A percentile compares a stretch with the other conserved stretches of the same genome.
Evolutionary conservation across 2,797 vertebrate species (phyloP).

Genomic region (Hippopotamyrus pictus): DNA sequence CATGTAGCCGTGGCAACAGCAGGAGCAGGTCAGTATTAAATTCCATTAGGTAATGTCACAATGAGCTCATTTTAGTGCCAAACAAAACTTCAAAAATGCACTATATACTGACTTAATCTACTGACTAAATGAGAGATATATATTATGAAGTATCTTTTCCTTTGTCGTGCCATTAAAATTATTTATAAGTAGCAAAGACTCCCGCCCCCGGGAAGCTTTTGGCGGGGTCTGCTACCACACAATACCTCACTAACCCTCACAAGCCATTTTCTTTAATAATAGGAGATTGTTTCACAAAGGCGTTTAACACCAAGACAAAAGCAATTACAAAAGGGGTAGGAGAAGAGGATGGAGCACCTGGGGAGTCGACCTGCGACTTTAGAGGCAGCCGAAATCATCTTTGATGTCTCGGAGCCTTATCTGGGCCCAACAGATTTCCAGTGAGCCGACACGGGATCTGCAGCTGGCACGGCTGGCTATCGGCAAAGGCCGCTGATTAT

Average conservation of each 20-base stretch:
- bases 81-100: constrained; percentile 32
- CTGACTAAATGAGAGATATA: background rate
- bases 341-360: constrained; percentile 16
- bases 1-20: constrained; percentile 40
- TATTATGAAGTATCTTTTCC: background rate
- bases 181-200: background rate
- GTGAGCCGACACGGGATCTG: constrained; percentile 40
- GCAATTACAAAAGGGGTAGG: constrained; percentile 13
- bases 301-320: background rate
- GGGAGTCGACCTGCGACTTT: constrained; percentile 19
- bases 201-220: background rate
- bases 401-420: constrained; percentile 57
- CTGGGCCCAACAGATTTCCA: constrained; percentile 49
- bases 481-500: background rate
- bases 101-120: background rate
- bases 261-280: background rate
- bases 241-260: background rate
- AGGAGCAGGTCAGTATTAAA: constrained; percentile 45
- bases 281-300: background rate
- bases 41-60: constrained; percentile 50
- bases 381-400: constrained; percentile 42
- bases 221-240: background rate
- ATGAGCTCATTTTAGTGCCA: constrained; percentile 26
- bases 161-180: background rate
- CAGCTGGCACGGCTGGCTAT: background rate